These are phyloP conservation scores for Lypha dubia DNA, from an alignment of 2,888 invertebrate genomes.

Conservation along the genomic window DNA sequence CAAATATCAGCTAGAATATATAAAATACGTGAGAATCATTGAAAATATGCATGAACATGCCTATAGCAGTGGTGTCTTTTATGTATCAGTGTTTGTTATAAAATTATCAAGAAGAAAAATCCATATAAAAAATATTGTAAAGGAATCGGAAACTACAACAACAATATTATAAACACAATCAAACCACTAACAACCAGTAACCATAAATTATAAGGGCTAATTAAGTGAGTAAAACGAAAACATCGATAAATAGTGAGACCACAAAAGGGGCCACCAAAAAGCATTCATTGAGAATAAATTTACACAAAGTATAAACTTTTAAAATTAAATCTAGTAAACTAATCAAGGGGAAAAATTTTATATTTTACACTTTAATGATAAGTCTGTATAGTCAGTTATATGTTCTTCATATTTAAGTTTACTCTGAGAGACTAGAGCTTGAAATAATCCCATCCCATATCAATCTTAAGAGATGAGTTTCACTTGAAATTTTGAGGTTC, in stretches of 20 bases:
- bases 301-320: slow-evolving; percentile 23
- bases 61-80: slow-evolving; percentile 5
- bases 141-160: slow-evolving; percentile 47
- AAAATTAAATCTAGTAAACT: slow-evolving; percentile 4
- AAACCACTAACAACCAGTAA: slow-evolving; percentile 37
- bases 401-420: not conserved
- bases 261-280: slow-evolving; percentile 47
- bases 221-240: slow-evolving; percentile 47
- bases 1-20: slow-evolving; percentile 15
- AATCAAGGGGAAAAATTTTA: not conserved
- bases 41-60: slow-evolving; percentile 28
- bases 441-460: too few relatives aligned
- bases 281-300: slow-evolving; percentile 26
- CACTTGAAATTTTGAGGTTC: too few relatives aligned
- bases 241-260: slow-evolving; percentile 42
- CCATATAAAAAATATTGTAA: slow-evolving; percentile 29
- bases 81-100: slow-evolving; percentile 3
- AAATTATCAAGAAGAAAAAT: slow-evolving; percentile 32
- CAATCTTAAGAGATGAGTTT: too few relatives aligned
- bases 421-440: too few relatives aligned
- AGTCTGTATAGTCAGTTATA: not conserved
- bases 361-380: not conserved
- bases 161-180: slow-evolving; percentile 23
- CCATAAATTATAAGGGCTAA: slow-evolving; percentile 59
- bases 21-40: slow-evolving; percentile 39